These are phyloP conservation scores for Entosphenus tridentatus DNA, from an alignment of 2,113 vertebrate species.

Conservation along the genomic window DNA sequence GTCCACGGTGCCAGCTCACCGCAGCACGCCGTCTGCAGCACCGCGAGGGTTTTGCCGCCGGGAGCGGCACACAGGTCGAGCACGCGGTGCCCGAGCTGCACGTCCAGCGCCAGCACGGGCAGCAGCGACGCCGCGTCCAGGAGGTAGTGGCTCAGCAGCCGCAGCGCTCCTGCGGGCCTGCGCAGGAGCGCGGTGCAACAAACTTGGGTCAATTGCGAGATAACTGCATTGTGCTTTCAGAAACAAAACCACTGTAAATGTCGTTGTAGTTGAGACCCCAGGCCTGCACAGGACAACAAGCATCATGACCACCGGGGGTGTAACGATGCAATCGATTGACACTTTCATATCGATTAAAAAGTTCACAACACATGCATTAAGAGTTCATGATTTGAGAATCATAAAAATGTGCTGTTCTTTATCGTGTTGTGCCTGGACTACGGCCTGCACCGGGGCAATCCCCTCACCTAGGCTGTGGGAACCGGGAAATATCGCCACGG, in stretches of 20 bases:
- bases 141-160: conserved; percentile 51
- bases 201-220: neutral
- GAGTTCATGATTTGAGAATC: neutral
- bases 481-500: conserved; percentile 41
- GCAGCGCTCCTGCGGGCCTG: conserved; percentile 10
- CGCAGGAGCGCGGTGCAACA: neutral
- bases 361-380: neutral
- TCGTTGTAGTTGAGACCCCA: neutral
- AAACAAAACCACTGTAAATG: neutral
- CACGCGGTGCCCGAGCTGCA: conserved; percentile 36
- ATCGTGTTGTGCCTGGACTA: neutral
- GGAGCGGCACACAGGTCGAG: conserved; percentile 82
- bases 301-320: neutral
- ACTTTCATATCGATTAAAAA: neutral
- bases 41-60: conserved; percentile 56
- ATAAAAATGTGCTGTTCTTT: neutral
- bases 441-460: neutral
- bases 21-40: conserved; percentile 50
- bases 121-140: conserved; percentile 74
- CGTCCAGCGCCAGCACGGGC: conserved; percentile 48
- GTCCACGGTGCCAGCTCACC: conserved; percentile 22
- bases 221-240: neutral
- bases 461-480: conserved; percentile 44
- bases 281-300: neutral
- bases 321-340: neutral